A percentile compares a stretch with the other conserved stretches of the same genome.
Evolutionary conservation across 1,140 invertebrate genomes (phyloP).

Genomic region (Cepaea nemoralis): DNA sequence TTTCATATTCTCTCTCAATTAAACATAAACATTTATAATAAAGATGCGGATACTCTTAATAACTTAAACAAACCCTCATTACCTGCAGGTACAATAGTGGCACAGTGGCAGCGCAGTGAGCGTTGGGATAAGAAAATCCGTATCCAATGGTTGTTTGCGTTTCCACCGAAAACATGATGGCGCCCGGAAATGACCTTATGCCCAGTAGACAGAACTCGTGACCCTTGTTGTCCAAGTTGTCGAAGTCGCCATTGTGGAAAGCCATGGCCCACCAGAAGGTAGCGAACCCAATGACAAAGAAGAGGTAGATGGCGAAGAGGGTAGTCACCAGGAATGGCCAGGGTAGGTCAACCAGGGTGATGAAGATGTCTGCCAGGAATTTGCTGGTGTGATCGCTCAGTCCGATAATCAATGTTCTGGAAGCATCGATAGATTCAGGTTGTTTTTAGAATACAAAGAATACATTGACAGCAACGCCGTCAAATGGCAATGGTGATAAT

Average conservation of each 20-base stretch:
- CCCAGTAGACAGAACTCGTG: conserved; percentile 65
- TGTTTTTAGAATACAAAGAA: too few species aligned
- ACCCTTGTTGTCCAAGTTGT: conserved; percentile 78
- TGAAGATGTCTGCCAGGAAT: conserved; percentile 62
- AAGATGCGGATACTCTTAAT: too few species aligned
- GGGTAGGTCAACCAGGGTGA: conserved; percentile 74
- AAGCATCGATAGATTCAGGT: too few species aligned
- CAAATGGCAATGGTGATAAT: too few species aligned
- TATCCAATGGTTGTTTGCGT: conserved; percentile 75
- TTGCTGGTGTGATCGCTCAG: conserved; percentile 53
- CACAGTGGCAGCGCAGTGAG: conserved; percentile 59
- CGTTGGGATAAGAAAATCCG: conserved; percentile 79
- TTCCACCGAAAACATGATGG: conserved; percentile 73
- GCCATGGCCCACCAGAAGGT: conserved; percentile 94
- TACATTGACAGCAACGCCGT: too few species aligned
- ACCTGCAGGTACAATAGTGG: conserved; percentile 64
- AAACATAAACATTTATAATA: too few species aligned
- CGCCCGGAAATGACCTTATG: conserved; percentile 64
- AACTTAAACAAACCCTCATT: conserved; percentile 25
- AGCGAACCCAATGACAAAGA: conserved; percentile 92
- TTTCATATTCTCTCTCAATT: too few species aligned
- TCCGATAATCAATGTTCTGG: conserved; percentile 47
- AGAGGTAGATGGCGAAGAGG: conserved; percentile 90
- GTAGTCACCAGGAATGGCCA: conserved; percentile 97
- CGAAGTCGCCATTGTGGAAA: conserved; percentile 88